Evolutionary conservation across 30 jellyfish, hydroid and myxozoan species (phyloP), one percentile per base, ranked within the genome.

Genomic region (Pelagia noctiluca): DNA sequence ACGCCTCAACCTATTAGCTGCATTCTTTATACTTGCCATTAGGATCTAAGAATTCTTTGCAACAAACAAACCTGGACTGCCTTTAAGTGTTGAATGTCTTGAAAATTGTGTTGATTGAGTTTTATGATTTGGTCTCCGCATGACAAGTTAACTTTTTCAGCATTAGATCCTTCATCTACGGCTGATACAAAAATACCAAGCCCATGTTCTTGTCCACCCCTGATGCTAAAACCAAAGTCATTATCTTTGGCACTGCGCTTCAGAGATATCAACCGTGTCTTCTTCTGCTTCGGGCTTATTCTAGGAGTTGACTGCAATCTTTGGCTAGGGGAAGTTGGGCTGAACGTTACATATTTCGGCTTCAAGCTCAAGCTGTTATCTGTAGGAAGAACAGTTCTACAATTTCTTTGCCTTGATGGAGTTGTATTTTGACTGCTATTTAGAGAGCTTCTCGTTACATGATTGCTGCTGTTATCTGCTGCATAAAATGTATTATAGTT

Each of bases 151-250:
- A 61, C 79, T n/a, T 73, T 71, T 18, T 75, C 89, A 0, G 98
- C 98, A 67, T 72, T 78, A 25, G 98, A 86, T 22, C 87, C 96
- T 29, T 48, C 89, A 28, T 82, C 91, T 11, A 93, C 89, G 18
- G 85, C 52, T 1, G 97, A 86, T 21, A 93, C 74, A 68, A 73
- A 93, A 7, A 87, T 93, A 16, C 98, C 97, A 23, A 88, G 87
- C 26, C 98, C 98, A 76, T 87, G 96, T 37, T 93, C 98, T 7
- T 78, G 80, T 48, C 98, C 98, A 0, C 98, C 98, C 42, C 98
- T 71, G 50, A 93, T 87, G 60, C 98, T 86, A 69, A 93, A 87
- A 16, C 98, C 98, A 88, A 93, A 93, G 0, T 96, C 98, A 50
- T 52, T 25, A 18, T 81, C 53, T 30, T 67, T 67, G 3, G 71